Evolutionary conservation across 1,140 invertebrate species (phyloP).

Genomic region (Coenobita brevimanus): DNA sequence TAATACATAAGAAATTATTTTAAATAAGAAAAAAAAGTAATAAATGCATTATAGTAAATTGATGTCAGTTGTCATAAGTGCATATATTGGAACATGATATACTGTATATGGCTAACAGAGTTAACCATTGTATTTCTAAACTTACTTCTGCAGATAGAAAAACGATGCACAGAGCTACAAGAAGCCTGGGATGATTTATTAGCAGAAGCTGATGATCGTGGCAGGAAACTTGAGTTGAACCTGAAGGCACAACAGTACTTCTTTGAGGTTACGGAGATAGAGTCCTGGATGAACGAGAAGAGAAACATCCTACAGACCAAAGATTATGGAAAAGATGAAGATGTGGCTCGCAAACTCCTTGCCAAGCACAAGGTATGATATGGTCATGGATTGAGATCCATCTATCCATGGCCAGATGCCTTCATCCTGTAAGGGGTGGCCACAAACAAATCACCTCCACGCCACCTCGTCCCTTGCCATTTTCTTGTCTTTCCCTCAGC

Average conservation of each 20-base stretch:
- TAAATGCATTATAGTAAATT: too few species aligned
- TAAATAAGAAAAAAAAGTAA: too few species aligned
- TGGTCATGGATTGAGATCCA: neutral
- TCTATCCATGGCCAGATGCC: too few species aligned
- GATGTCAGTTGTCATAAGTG: too few species aligned
- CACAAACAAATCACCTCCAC: too few species aligned
- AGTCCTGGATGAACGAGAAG: slow-evolving; percentile 93
- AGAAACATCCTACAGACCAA: slow-evolving; percentile 85
- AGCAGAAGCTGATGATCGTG: slow-evolving; percentile 81
- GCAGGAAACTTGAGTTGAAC: slow-evolving; percentile 86
- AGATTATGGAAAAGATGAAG: slow-evolving; percentile 90
- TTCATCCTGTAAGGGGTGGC: too few species aligned
- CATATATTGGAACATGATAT: too few species aligned
- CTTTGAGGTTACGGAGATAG: slow-evolving; percentile 90
- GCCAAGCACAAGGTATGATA: slow-evolving; percentile 89
- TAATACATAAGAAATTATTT: too few species aligned
- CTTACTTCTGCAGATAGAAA: slow-evolving; percentile 63
- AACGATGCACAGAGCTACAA: slow-evolving; percentile 78
- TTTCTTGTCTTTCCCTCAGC: too few species aligned
- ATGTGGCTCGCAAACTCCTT: slow-evolving; percentile 90
- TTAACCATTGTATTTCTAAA: too few species aligned
- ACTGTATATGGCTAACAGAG: too few species aligned
- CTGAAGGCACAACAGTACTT: slow-evolving; percentile 91
- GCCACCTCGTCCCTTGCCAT: too few species aligned
- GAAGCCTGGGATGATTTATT: slow-evolving; percentile 82